phyloP scores from a whole-genome alignment of 2,888 invertebrate genomes.

The Sesia apiformis region DNA sequence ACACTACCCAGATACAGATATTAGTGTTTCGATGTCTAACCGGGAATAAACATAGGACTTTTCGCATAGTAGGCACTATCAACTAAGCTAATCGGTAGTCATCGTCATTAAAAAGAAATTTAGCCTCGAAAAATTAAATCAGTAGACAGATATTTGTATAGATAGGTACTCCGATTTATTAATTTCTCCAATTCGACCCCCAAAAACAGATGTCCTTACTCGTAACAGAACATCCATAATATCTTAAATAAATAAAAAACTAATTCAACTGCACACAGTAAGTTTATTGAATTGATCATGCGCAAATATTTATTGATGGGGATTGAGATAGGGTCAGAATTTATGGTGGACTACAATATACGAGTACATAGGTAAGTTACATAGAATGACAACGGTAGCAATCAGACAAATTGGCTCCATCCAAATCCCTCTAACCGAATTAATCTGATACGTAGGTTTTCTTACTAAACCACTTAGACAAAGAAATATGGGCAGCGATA shows the following conservation, averaged over 20 bases:
- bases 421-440: conserved; percentile 66
- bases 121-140: no score
- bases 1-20: no score
- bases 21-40: no score
- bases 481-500: conserved; percentile 32
- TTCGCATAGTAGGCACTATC: no score
- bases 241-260: conserved; percentile 32
- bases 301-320: conserved; percentile 73
- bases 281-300: conserved; percentile 70
- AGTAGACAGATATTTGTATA: no score
- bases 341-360: conserved; percentile 60
- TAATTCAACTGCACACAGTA: conserved; percentile 42
- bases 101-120: no score
- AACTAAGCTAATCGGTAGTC: no score
- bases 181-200: no score
- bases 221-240: neutral
- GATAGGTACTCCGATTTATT: no score
- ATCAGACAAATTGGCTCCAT: conserved; percentile 75
- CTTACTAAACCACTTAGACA: conserved; percentile 61
- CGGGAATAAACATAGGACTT: no score
- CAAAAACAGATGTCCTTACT: no score
- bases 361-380: conserved; percentile 56
- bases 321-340: conserved; percentile 67
- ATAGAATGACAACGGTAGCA: conserved; percentile 67
- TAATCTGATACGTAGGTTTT: conserved; percentile 70